Conservation (phyloP, 2,888 invertebrate genomes). For the Agrochola circellaris region DNA sequence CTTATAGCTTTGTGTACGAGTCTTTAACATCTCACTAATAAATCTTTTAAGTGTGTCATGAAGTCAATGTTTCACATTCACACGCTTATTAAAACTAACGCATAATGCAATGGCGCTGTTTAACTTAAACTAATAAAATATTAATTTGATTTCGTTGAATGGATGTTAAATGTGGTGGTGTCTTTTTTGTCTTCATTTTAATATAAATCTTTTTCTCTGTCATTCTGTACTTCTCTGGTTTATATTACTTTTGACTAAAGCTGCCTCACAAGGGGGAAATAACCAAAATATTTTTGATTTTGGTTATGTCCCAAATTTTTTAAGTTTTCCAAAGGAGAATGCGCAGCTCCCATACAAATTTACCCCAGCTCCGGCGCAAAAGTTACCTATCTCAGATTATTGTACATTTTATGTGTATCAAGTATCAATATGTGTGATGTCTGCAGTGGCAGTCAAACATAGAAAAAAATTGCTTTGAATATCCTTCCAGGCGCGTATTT, state of each 20-base stretch:
- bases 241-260: neutral
- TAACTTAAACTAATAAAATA: conserved; percentile 30
- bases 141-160: conserved; percentile 29
- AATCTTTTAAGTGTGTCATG: conserved; percentile 28
- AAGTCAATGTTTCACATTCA: conserved; percentile 50
- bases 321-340: neutral
- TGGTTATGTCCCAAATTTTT: neutral
- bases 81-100: conserved; percentile 54
- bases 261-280: neutral
- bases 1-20: conserved; percentile 31
- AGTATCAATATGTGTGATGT: no score
- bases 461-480: no score
- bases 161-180: conserved; percentile 33
- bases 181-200: conserved; percentile 9
- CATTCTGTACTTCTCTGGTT: conserved; percentile 8
- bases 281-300: neutral
- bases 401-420: no score
- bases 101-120: conserved; percentile 53
- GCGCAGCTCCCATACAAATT: no score
- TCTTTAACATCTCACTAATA: conserved; percentile 36
- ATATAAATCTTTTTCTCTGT: neutral
- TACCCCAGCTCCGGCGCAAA: no score
- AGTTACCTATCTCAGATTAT: no score
- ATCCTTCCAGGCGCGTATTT: no score
- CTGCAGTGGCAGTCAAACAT: no score